Percentiles rank a stretch among this genome's conserved stretches.
Conservation (phyloP, 2,113 vertebrate genomes). For the Cyrtonyx montezumae region DNA sequence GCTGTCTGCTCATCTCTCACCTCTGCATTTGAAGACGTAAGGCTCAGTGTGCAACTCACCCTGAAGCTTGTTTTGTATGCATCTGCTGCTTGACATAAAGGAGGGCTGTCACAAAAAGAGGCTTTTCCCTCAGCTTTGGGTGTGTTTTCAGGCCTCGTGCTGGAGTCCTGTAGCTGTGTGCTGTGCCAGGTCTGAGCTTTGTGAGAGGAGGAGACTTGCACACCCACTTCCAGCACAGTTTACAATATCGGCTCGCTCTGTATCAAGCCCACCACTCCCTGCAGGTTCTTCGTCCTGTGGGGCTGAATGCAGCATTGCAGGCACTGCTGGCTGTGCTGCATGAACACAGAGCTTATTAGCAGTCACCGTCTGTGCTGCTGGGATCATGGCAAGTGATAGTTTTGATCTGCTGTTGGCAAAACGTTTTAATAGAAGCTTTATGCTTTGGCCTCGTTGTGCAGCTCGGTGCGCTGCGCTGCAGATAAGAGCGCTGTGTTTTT, state of each 20-base stretch:
- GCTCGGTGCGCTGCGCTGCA: not conserved
- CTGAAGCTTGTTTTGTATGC: not conserved
- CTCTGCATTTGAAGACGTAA: not conserved
- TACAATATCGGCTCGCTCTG: not conserved
- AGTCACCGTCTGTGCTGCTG: conserved; percentile 24
- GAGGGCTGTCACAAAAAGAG: not conserved
- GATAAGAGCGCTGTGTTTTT: not conserved
- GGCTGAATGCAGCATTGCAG: not conserved
- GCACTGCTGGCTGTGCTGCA: not conserved
- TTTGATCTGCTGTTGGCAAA: not conserved
- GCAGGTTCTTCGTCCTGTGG: not conserved
- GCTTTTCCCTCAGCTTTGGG: not conserved
- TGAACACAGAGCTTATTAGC: not conserved
- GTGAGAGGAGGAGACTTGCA: not conserved
- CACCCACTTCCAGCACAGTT: not conserved
- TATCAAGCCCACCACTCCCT: not conserved
- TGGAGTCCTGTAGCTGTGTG: not conserved
- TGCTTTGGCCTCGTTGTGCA: not conserved
- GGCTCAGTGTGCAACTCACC: not conserved
- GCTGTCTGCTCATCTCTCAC: not conserved
- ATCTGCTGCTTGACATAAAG: not conserved
- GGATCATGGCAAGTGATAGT: not conserved
- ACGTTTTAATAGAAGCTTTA: not conserved
- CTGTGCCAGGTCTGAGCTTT: not conserved
- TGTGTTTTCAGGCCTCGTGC: not conserved